Evolutionary conservation across 2,797 vertebrate species (phyloP), one percentile per base, ranked within the genome.

Genomic region (Scarus forsteni): DNA sequence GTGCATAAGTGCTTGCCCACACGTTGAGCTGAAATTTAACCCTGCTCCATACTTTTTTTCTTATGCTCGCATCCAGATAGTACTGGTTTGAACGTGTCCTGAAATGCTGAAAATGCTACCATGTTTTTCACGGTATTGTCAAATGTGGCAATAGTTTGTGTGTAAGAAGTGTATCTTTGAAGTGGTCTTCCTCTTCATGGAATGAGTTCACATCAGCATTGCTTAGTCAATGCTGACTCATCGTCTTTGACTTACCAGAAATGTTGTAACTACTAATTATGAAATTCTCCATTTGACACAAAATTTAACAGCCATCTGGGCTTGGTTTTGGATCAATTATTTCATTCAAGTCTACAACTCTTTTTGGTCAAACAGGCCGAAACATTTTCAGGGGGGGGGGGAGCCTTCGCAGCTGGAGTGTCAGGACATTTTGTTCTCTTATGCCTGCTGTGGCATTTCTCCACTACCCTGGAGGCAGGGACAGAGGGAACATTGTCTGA

Each of bases 51-150:
- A 52, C 39, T 40, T 44, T 18, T 39, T 8, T 63, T 10, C n/a
- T 44, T 16, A 51, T 7, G 52, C 16, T 40, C 55, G 6, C 43
- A 44, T 5, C 43, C 43, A 51, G 7, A 15, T 19, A 53, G 10
- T 7, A 18, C 63, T n/a, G 5, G 50, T 56, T 60, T 54, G 5
- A 55, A 10, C 73, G 12, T 44, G 60, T 69, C 56, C 12, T 34
- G 6, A 40, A 70, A 75, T 14, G 11, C 44, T 36, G 3, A 3
- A 18, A 10, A 50, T 9, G 9, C 13, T 34, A 10, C 1, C 3
- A 5, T 19, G 36, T 13, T 36, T 27, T 19, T 27, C 12, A 10
- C 6, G 27, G 7, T 10, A 3, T 10, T 15, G 12, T 18, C 46
- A 48, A 10, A 48, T 18, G 16, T 1, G 5, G 0, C 27, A 27